Base-by-base conservation (phyloP, 2,113 vertebrate genomes). In the human (Homo sapiens) region DNA sequence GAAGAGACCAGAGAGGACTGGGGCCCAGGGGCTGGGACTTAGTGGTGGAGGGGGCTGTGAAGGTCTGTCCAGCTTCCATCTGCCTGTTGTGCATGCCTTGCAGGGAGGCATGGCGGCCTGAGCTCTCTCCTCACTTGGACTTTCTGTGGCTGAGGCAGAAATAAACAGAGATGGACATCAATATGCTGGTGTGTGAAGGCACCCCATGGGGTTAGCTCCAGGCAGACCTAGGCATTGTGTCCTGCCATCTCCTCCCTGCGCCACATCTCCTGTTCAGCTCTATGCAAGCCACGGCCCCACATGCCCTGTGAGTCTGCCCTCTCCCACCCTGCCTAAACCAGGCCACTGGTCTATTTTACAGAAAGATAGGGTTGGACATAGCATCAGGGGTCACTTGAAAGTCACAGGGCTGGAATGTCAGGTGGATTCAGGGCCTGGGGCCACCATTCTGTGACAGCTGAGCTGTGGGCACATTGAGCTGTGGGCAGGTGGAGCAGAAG, bases 121-220 rank as follows among this genome's bases (percentile, higher is more conserved):
- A 87, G 38, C 68, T 20, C 2, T 30, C 6, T 70, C 55, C n/a
- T 70, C 20, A 18, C 50, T 30, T 9, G 22, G 57, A 48, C 38
- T 32, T 30, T 52, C 55, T 22, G 6, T 9, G 45, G 43, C 43
- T 76, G 12, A 48, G 75, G 43, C 1, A 5, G 38, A 38, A 90
- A 20, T 59, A 27, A 14, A 8, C 32, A n/a, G 68, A 16, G 55
- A 5, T 16, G 6, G 40, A 16, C 4, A 23, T 8, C 7, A 20
- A 18, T 22, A 27, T 27, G 14, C 14, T n/a, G 0, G 12, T 1
- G 0, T 16, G 27, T 52, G 64, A 20, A 35, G 75, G 76, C 0
- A 12, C 48, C 6, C 17, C 13, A 1, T 0, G 2, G 9, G 2
- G 40, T 25, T 2, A 38, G 32, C 50, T 8, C 50, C 2, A 1